Evolutionary conservation across 2,888 invertebrate species (phyloP).

Genomic region (Drosophila meridionalis): DNA sequence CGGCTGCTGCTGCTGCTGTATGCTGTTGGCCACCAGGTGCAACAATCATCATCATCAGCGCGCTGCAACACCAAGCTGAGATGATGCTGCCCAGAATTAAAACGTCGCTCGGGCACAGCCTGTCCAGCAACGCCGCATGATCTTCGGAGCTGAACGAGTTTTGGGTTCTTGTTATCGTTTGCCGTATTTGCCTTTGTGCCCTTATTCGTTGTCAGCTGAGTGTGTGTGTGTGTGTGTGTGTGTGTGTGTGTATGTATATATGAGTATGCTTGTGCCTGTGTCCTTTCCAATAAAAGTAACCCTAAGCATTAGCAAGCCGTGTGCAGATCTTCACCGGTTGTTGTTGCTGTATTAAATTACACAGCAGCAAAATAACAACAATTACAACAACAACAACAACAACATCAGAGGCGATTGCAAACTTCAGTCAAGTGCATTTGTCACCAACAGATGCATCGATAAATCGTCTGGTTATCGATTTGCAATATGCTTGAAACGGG

Average conservation of each 20-base stretch:
- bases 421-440: conserved; percentile 46
- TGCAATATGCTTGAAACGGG: conserved; percentile 1
- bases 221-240: neutral
- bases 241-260: neutral
- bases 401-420: neutral
- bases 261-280: conserved; percentile 11
- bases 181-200: conserved; percentile 71
- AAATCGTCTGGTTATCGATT: conserved; percentile 32
- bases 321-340: conserved; percentile 50
- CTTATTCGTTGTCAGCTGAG: conserved; percentile 61
- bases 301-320: conserved; percentile 49
- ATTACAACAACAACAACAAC: conserved; percentile 15
- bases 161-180: conserved; percentile 41
- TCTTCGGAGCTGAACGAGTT: conserved; percentile 65
- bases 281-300: conserved; percentile 45
- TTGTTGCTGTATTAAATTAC: conserved; percentile 47
- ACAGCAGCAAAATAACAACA: conserved; percentile 15
- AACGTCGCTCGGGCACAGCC: conserved; percentile 39
- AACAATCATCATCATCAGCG: conserved; percentile 55
- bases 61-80: conserved; percentile 10
- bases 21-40: conserved; percentile 69
- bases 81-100: conserved; percentile 52
- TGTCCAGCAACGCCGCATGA: conserved; percentile 52
- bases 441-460: conserved; percentile 35
- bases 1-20: conserved; percentile 45